Evolutionary conservation across 2,113 vertebrate genomes (phyloP), one percentile per base, ranked within the genome.

Genomic region (Pedionomus torquatus): DNA sequence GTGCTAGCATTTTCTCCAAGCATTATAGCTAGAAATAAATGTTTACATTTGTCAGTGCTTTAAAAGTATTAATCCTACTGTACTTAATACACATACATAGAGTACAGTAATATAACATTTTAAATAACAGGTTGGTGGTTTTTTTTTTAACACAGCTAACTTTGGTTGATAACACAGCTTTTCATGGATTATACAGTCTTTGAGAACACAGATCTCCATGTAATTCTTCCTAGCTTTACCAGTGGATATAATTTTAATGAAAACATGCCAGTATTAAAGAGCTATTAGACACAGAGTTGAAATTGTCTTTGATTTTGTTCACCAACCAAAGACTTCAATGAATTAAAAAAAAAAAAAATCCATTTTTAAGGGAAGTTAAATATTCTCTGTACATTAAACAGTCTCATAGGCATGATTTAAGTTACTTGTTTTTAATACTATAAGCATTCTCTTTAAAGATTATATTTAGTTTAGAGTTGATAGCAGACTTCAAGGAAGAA

Each of bases 231-330:
- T 37, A 89, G 92, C 83, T 96, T 95, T 95, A 90, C 87, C 94
- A 84, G 51, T 93, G 87, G 83, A 90, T 95, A 85, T 91, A 95
- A 97, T 91, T 98, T 97, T 96, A 98, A 97, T 98, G 96, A 97
- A 97, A 97, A 95, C 85, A 95, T 76, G 93, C 81, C 81, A 95
- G 55, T 92, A 92, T 96, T 97, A 97, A 96, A 84, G 57, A 84
- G 87, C 93, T 95, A 95, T 97, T 98, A 98, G 87, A 58, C 60
- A 92, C n/a, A 75, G 58, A 69, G 70, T n/a, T 94, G 83, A 94
- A 93, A 93, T 68, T 91, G 58, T 48, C 95, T 97, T 98, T 98
- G 95, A 98, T 97, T 98, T 91, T 96, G 83, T 87, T 94, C 97
- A 92, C 80, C 68, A 87, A 57, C 63, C 43, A 77, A 57, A 95